Base-by-base conservation (phyloP, 2,113 vertebrate species). In the Nannospalax galili region DNA sequence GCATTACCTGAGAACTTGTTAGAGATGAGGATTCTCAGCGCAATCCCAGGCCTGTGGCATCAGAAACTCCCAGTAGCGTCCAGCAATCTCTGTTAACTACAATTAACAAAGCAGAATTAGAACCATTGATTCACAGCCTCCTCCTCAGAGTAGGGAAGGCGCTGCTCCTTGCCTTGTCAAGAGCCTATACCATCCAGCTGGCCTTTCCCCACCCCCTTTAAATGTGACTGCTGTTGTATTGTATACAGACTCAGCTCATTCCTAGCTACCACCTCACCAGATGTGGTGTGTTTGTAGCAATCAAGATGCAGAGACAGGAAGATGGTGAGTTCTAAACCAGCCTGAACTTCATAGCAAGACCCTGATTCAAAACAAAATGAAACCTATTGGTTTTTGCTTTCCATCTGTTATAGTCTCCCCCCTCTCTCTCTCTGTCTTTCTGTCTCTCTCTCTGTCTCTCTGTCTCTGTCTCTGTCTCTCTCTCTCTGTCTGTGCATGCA, bases 11-110 rank as follows among this genome's bases (percentile, higher is more conserved):
- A 67, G 42, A 79, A 65, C 40, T 89, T 75, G 20, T 58, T 72
- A 64, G 45, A 92, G 40, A 56, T 72, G 35, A 17, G 84, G 4
- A 28, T 69, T 84, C 58, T 97, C 75, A 92, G 60, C 78, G 64
- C 58, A 70, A 26, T 16, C 45, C 48, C 40, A 60, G 58, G 56
- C 32, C 91, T 37, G 5, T 10, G 30, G 48, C 90, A 22, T 80
- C 52, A 95, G 65, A 65, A 80, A 72, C 42, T 35, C 79, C 40
- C 15, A 26, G 7, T 45, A 40, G n/a, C 45, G 62, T 10, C 24
- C n/a, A n/a, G 77, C 1, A 45, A 56, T 45, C 6, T 74, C 75
- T 17, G 28, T 37, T 11, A 67, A 45, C 85, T 91, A 17, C 6
- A 52, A 52, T 52, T 52, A 52, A 52, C 48, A 52, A 11, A 52